A percentile compares a stretch with the other conserved stretches of the same genome.
phyloP scores from a whole-genome alignment of 1,140 invertebrate genomes.

The Drosophila mauritiana region DNA sequence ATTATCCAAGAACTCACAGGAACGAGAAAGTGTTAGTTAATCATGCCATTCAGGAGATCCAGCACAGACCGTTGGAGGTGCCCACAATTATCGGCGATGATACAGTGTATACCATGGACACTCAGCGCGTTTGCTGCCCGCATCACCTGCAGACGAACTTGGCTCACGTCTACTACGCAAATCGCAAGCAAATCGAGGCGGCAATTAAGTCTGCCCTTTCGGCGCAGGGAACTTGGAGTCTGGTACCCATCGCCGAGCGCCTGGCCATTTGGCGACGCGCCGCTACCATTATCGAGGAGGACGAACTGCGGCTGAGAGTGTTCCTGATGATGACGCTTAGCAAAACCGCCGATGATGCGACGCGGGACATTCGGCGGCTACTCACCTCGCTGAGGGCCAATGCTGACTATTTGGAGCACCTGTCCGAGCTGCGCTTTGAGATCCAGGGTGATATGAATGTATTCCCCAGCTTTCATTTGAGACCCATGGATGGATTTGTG shows the following conservation, averaged over 20 bases:
- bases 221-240: slow-evolving; percentile 93
- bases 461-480: slow-evolving; percentile 88
- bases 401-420: slow-evolving; percentile 91
- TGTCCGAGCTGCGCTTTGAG: slow-evolving; percentile 87
- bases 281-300: slow-evolving; percentile 94
- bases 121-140: slow-evolving; percentile 85
- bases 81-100: slow-evolving; percentile 33
- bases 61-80: slow-evolving; percentile 36
- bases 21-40: slow-evolving; percentile 21
- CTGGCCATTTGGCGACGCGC: slow-evolving; percentile 92
- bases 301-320: slow-evolving; percentile 94
- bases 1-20: neutral
- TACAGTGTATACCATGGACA: slow-evolving; percentile 33
- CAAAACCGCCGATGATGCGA: slow-evolving; percentile 97
- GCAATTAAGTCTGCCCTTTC: slow-evolving; percentile 92
- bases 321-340: slow-evolving; percentile 98
- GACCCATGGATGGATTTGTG: slow-evolving; percentile 98
- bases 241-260: slow-evolving; percentile 90
- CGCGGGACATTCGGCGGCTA: slow-evolving; percentile 97
- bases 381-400: slow-evolving; percentile 98
- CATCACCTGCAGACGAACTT: slow-evolving; percentile 93
- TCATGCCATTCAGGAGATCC: slow-evolving; percentile 22
- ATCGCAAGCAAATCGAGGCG: slow-evolving; percentile 91
- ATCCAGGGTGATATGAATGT: slow-evolving; percentile 75
- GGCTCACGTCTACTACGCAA: slow-evolving; percentile 96